These are phyloP conservation scores for Sturnira hondurensis DNA, from an alignment of 2,113 vertebrate genomes.

Conservation along the genomic window DNA sequence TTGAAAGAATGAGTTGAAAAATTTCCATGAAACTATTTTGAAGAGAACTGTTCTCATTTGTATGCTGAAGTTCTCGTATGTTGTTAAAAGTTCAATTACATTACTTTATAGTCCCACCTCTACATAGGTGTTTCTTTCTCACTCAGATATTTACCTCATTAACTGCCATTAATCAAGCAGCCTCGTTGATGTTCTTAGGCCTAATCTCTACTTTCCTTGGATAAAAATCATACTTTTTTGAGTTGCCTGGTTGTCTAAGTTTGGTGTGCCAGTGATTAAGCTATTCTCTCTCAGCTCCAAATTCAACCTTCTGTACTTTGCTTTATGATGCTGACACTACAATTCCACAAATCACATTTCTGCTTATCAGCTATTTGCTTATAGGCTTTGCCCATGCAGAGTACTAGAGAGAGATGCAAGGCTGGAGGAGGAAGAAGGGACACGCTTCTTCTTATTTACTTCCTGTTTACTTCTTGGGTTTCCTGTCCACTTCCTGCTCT, in stretches of 20 bases:
- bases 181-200: not conserved
- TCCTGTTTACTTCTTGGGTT: not conserved
- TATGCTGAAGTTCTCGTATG: slow-evolving; percentile 35
- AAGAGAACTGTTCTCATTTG: slow-evolving; percentile 29
- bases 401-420: not conserved
- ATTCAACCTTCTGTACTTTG: not conserved
- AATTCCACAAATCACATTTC: not conserved
- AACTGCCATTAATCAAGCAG: slow-evolving; percentile 24
- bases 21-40: not conserved
- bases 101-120: slow-evolving; percentile 34
- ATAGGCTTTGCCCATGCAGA: not conserved
- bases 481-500: not conserved
- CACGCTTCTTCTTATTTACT: not conserved
- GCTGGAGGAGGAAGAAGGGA: not conserved
- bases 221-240: slow-evolving; percentile 32
- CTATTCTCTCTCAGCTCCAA: slow-evolving; percentile 3
- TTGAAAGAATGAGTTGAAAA: slow-evolving; percentile 20
- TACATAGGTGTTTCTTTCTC: slow-evolving; percentile 36
- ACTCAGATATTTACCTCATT: slow-evolving; percentile 16
- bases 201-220: slow-evolving; percentile 10
- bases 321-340: not conserved
- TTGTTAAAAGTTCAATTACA: slow-evolving; percentile 46
- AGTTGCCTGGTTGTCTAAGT: not conserved
- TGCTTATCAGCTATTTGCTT: not conserved
- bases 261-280: not conserved